Base-by-base conservation (phyloP, 2,888 invertebrate species). In the Rhabditoides inermis region DNA sequence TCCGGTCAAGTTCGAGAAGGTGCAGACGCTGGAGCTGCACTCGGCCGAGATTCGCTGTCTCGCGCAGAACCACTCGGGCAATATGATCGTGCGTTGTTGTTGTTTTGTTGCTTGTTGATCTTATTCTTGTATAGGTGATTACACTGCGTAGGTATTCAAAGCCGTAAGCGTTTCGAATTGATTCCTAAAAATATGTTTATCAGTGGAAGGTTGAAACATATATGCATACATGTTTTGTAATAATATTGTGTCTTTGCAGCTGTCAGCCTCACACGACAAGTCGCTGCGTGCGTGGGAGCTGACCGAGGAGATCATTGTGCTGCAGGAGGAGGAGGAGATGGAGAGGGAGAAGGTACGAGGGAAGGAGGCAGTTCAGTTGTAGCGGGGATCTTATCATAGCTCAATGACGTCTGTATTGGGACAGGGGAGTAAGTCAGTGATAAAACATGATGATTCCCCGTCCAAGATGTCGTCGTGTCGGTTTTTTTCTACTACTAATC, bases 1-100 rank as follows among this genome's bases (percentile, higher is more conserved):
- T 78, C 91, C 85, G 0, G 92, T 92, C 77, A 85, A 82, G 44
- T 94, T 87, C 75, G 84, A 88, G 60, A 87, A 89, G 78, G 88
- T 98, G 58, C 82, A 88, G n/a, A 88, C 88, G 0, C 78, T 92
- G 26, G 83, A 86, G 79, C 88, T 70, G 4, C 74, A 74, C 49
- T 58, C 61, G 23, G 67, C 63, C 2, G 70, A 72, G 36, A 63
- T 74, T 35, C 44, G 70, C 7, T 64, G 63, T n/a, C 45, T 73
- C 25, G 63, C 63, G 5, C 63, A 60, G 32, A 68, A 61, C 6
- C 42, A 52, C 7, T 63, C 60, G 30, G 70, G 69, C 40, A 56
- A 54, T 46, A 66, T 66, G n/a, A 56, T 73, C 63, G 71, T 71
- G 23, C 40, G 55, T 27, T 26, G 32, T 36, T 50, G 12, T 27